Evolutionary conservation across 2,888 invertebrate genomes (phyloP), one percentile per base, ranked within the genome.

Genomic region (Kuschelorhynchus macadamiae): DNA sequence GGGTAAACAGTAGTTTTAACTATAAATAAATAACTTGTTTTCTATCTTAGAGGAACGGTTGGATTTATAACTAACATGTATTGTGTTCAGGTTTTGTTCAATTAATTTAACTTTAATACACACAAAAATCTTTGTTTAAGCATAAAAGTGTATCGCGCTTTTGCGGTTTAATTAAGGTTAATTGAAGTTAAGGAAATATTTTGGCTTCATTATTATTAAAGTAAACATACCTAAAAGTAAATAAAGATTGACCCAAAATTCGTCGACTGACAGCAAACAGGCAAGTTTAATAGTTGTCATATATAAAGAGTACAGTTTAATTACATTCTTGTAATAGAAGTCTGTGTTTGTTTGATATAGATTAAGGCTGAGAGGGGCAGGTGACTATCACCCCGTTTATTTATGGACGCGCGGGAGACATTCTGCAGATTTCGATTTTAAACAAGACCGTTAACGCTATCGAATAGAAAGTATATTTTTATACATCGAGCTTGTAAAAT

Each of bases 361-460:
- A 79, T 76, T 75, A 75, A 79, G 74, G 75, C 21, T 74, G 77
- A 77, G 77, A 76, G 77, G 78, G 78, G 79, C 79, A 80, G 78
- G 79, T 80, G 79, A 80, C 74, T 79, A 79, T 78, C 78, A 79
- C 77, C 77, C 77, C 75, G 79, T 80, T 80, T 81, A 81, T 81
- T 81, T 81, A 80, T 81, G 81, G 78, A 77, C 77, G 76, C 75
- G 76, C 76, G 77, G 78, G 78, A 80, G 81, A 82, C 80, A 81
- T 80, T 80, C 77, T 76, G 79, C 81, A 82, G 81, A 76, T 80
- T 78, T 79, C 79, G 76, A 79, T 79, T 64, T 74, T 79, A 81
- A 81, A 80, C 79, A 80, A 76, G 74, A 77, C 74, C 75, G 78
- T 77, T 77, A 79, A 77, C 79, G 78, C 55, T 64, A 64, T 64